phyloP scores from a whole-genome alignment of 2,797 vertebrate species.

The Clarias pachynema region DNA sequence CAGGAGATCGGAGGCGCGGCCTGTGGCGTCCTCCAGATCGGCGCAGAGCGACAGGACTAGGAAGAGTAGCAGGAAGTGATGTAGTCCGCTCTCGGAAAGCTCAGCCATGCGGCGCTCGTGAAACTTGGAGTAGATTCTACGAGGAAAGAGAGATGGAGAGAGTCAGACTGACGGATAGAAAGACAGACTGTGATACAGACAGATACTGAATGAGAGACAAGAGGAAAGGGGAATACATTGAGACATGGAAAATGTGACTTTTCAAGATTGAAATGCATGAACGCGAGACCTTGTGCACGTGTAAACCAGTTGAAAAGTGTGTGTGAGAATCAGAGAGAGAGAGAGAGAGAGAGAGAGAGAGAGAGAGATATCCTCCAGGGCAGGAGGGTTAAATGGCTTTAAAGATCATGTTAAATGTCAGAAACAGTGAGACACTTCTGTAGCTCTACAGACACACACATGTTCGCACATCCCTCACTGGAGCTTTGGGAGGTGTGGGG shows the following conservation, averaged over 20 bases:
- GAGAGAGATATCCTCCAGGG: slow-evolving; percentile 66
- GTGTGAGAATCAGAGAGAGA: neutral
- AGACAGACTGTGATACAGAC: neutral
- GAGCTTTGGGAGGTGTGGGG: slow-evolving; percentile 46
- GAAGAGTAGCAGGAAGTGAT: slow-evolving; percentile 92
- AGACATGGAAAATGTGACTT: slow-evolving; percentile 34
- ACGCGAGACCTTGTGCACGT: too few species aligned
- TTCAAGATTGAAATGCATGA: too few species aligned
- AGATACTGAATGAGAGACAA: neutral
- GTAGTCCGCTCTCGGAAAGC: slow-evolving; percentile 87
- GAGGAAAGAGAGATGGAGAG: neutral
- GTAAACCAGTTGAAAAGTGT: neutral
- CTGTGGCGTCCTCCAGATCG: slow-evolving; percentile 87
- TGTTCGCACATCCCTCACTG: slow-evolving; percentile 64
- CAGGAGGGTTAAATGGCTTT: slow-evolving; percentile 81
- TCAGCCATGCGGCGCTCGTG: slow-evolving; percentile 92
- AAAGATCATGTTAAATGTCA: slow-evolving; percentile 86
- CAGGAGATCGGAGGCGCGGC: slow-evolving; percentile 84
- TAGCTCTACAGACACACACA: slow-evolving; percentile 65
- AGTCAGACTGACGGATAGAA: neutral
- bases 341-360: slow-evolving; percentile 34
- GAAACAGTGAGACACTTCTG: slow-evolving; percentile 80
- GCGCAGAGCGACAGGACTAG: slow-evolving; percentile 82
- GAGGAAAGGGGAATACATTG: neutral
- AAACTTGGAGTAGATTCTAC: slow-evolving; percentile 96